These are phyloP conservation scores for Dynastes hyllus DNA, from an alignment of 2,888 invertebrate genomes.

Conservation along the genomic window DNA sequence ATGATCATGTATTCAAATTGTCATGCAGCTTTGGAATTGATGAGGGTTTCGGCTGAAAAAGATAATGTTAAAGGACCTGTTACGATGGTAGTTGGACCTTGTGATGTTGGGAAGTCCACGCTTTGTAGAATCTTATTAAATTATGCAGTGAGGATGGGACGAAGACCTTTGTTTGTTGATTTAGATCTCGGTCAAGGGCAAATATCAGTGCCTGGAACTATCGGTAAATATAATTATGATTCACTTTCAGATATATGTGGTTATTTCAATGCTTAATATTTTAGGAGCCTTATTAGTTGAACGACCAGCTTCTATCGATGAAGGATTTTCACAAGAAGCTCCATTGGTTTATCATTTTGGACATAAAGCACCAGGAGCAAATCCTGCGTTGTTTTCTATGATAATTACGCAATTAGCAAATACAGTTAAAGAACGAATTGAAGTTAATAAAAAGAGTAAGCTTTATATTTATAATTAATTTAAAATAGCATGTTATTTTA, in stretches of 20 bases:
- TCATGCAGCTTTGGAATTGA: slow-evolving; percentile 94
- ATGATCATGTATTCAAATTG: slow-evolving; percentile 97
- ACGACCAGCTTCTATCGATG: slow-evolving; percentile 92
- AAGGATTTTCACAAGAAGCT: slow-evolving; percentile 95
- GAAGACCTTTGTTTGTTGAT: slow-evolving; percentile 94
- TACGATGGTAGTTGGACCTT: slow-evolving; percentile 93
- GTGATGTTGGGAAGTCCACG: slow-evolving; percentile 97
- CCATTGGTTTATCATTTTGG: slow-evolving; percentile 97
- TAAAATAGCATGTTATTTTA: not conserved
- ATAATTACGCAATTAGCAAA: slow-evolving; percentile 90
- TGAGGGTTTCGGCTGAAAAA: slow-evolving; percentile 87
- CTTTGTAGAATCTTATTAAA: slow-evolving; percentile 88
- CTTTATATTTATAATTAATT: slow-evolving; percentile 10
- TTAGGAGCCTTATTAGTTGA: slow-evolving; percentile 90
- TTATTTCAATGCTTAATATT: not conserved
- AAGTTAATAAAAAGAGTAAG: slow-evolving; percentile 89
- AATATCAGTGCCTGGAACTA: slow-evolving; percentile 93
- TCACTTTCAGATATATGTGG: not conserved
- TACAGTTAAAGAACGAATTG: slow-evolving; percentile 87
- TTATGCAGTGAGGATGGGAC: slow-evolving; percentile 93
- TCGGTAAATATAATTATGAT: slow-evolving; percentile 74
- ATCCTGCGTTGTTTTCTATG: slow-evolving; percentile 88
- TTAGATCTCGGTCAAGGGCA: slow-evolving; percentile 96
- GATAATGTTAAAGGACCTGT: slow-evolving; percentile 85
- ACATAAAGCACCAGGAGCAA: slow-evolving; percentile 83